phyloP scores from a whole-genome alignment of 2,888 invertebrate species.

The Drosophila infuscata region DNA sequence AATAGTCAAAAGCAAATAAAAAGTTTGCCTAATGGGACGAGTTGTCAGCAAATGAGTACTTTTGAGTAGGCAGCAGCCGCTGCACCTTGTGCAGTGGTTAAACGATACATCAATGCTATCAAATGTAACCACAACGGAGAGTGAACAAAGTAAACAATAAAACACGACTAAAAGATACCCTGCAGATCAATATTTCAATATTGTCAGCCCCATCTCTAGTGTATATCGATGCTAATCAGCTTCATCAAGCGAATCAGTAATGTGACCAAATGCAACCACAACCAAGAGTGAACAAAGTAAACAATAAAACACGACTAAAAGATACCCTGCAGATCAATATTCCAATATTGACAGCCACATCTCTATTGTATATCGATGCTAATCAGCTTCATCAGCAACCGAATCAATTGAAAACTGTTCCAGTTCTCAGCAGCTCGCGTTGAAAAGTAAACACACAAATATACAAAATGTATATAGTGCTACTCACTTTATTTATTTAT shows the following conservation, averaged over 20 bases:
- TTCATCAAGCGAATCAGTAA: no score
- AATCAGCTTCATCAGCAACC: slow-evolving; percentile 24
- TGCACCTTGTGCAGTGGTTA: slow-evolving; percentile 29
- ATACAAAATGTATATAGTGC: not conserved
- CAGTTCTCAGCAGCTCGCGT: slow-evolving; percentile 12
- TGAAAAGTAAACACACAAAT: not conserved
- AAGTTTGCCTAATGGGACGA: not conserved
- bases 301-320: not conserved
- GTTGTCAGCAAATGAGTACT: not conserved
- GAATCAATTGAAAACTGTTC: slow-evolving; percentile 19
- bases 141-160: not conserved
- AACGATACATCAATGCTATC: slow-evolving; percentile 25
- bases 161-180: slow-evolving; percentile 2
- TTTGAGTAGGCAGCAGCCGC: slow-evolving; percentile 19
- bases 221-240: slow-evolving; percentile 29
- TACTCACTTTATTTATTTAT: not conserved
- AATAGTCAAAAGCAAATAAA: not conserved
- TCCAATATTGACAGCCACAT: not conserved
- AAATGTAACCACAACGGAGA: slow-evolving; percentile 40
- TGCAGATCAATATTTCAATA: not conserved
- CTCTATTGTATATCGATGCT: slow-evolving; percentile 18
- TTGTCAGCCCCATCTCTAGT: not conserved
- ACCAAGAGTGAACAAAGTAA: slow-evolving; percentile 6
- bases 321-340: slow-evolving; percentile 1
- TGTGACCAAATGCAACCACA: no score